Base-by-base conservation (phyloP, 2,888 invertebrate genomes). In the Dicyrtoma fusca region DNA sequence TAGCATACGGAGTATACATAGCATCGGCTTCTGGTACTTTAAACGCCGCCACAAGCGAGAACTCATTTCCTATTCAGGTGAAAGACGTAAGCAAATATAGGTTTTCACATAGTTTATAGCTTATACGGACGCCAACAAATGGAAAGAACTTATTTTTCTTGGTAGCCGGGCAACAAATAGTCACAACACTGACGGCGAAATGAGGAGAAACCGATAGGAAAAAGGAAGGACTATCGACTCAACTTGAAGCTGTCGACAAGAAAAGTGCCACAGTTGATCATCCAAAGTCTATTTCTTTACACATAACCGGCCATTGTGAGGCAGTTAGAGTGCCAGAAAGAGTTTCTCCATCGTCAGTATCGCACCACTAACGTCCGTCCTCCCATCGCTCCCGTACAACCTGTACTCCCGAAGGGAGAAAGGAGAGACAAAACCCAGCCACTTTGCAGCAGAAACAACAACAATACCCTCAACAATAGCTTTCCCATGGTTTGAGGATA, bases 161-260 rank as follows among this genome's bases (percentile, higher is more conserved):
- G 23, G 65, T 65, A 26, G 26, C 65, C 26, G 23, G 51, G 65
- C 65, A 65, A 65, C 65, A 8, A 11, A n/a, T n/a, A 2, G 14
- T 51, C 65, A 65, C 25, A 65, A 65, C 65, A 65, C 19, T 26
- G 26, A 25, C 5, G 34, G n/a, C 19, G 14, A 51, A 65, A 49
- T 65, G 51, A 49, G 53, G 66, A 57, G 53, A 53, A 53, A 53
- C 17, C 66, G 57, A 68, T 68, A 68, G 66, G 66, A 68, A 68
- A 65, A 68, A 68, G 66, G 66, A 68, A 68, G 55, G 55, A 68
- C 66, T 55, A 68, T 68, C 66, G 66, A 68, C 66, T 68, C 34
- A 34, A 55, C 51, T 57, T 55, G n/a, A 65, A 57, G 23, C 21
- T 55, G 66, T 44, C 55, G 66, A 57, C 66, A 68, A 63, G 63